phyloP scores from a whole-genome alignment of 1,140 invertebrate species.

The Cataglyphis hispanica region DNA sequence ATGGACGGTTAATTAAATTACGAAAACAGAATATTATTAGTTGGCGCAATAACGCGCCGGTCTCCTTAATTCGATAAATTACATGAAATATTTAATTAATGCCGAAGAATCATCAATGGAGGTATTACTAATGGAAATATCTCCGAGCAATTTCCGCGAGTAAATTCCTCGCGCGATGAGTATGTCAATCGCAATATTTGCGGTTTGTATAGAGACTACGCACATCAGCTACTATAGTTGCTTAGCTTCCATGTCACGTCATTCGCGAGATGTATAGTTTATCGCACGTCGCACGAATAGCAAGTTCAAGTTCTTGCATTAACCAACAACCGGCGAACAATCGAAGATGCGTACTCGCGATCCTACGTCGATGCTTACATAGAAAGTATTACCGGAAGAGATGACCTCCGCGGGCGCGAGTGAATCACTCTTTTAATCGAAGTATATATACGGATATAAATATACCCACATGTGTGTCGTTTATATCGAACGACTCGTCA shows the following conservation, averaged over 20 bases:
- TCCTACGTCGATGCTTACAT: conserved; percentile 21
- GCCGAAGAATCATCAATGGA: not conserved
- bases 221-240: not conserved
- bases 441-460: conserved; percentile 4
- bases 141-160: not conserved
- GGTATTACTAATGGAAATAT: not conserved
- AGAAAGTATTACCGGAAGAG: conserved; percentile 48
- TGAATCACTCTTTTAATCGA: conserved; percentile 65
- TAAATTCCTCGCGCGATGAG: not conserved
- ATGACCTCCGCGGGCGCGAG: conserved; percentile 46
- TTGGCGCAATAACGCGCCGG: not conserved
- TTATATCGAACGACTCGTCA: conserved; percentile 31
- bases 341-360: conserved; percentile 46
- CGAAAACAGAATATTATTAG: conserved; percentile 20
- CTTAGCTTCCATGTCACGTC: not conserved
- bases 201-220: not conserved
- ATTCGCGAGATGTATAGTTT: conserved; percentile 20
- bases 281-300: too few species aligned
- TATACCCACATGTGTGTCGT: not conserved
- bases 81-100: conserved; percentile 4
- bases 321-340: conserved; percentile 25
- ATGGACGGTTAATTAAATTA: conserved; percentile 17
- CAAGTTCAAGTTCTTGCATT: conserved; percentile 55
- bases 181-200: not conserved
- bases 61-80: conserved; percentile 29